phyloP scores from a whole-genome alignment of 1,140 invertebrate genomes.

The Meloidogyne floridensis region DNA sequence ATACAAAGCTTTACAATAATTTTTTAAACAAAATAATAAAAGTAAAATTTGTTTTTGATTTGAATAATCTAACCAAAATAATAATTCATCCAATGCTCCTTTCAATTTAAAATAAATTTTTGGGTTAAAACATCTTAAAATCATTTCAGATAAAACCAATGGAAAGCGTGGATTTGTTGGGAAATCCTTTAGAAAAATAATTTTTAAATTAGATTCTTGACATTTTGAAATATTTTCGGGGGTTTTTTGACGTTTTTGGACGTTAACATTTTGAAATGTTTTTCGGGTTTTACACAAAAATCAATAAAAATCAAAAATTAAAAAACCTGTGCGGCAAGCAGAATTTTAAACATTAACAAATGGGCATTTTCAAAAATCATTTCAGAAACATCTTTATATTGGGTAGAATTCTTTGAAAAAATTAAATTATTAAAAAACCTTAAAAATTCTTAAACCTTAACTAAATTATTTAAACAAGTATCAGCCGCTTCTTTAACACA shows the following conservation, averaged over 20 bases:
- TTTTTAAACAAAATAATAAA: slow-evolving; percentile 34
- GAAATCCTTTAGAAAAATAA: slow-evolving; percentile 13
- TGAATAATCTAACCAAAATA: slow-evolving; percentile 42
- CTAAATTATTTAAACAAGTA: slow-evolving; percentile 7
- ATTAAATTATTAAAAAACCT: background rate
- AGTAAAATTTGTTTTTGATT: slow-evolving; percentile 41
- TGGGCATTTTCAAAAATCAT: slow-evolving; percentile 30
- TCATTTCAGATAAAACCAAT: slow-evolving; percentile 37
- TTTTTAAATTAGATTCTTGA: background rate
- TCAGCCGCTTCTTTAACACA: slow-evolving; percentile 32
- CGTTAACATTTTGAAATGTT: too few relatives aligned
- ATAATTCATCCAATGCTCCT: slow-evolving; percentile 39
- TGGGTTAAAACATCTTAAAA: slow-evolving; percentile 31
- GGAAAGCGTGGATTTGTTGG: slow-evolving; percentile 34
- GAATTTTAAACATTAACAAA: slow-evolving; percentile 43
- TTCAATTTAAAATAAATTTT: slow-evolving; percentile 25
- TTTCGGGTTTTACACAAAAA: background rate
- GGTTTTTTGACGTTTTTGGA: background rate
- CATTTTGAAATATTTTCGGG: background rate
- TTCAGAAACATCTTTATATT: slow-evolving; percentile 21
- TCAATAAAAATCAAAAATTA: background rate
- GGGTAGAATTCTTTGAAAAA: slow-evolving; percentile 20
- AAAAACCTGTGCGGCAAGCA: slow-evolving; percentile 31
- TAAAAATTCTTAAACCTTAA: slow-evolving; percentile 11
- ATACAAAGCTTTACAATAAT: slow-evolving; percentile 38